Evolutionary conservation across 2,797 vertebrate genomes (phyloP).

Genomic region (Betta splendens): DNA sequence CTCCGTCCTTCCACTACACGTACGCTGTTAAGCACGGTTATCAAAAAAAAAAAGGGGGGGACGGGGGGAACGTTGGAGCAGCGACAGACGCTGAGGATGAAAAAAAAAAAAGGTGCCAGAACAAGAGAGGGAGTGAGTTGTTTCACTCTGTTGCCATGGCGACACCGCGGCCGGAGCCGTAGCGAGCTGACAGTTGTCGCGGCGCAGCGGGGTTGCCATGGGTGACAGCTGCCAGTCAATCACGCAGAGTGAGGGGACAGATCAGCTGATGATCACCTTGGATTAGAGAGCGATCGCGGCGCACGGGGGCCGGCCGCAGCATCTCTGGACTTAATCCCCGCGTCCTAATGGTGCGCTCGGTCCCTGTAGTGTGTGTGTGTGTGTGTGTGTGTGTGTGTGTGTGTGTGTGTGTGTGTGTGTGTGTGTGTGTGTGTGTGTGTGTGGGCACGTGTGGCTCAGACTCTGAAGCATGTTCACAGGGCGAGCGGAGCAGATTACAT

Average conservation of each 20-base stretch:
- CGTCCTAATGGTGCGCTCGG: slow-evolving; percentile 47
- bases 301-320: slow-evolving; percentile 52
- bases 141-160: slow-evolving; percentile 75
- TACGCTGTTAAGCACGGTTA: slow-evolving; percentile 59
- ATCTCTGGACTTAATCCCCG: slow-evolving; percentile 67
- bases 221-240: slow-evolving; percentile 82
- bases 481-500: slow-evolving; percentile 56
- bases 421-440: slow-evolving; percentile 2
- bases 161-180: slow-evolving; percentile 46
- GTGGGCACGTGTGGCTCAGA: slow-evolving; percentile 35
- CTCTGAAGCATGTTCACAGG: slow-evolving; percentile 37
- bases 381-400: slow-evolving; percentile 14
- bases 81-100: slow-evolving; percentile 23
- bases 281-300: slow-evolving; percentile 70
- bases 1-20: slow-evolving; percentile 63
- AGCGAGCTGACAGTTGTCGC: slow-evolving; percentile 69
- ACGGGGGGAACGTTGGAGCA: slow-evolving; percentile 26
- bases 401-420: slow-evolving; percentile 4
- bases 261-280: slow-evolving; percentile 77
- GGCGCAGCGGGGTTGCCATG: slow-evolving; percentile 64
- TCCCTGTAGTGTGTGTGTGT: slow-evolving; percentile 31
- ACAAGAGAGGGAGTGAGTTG: slow-evolving; percentile 52
- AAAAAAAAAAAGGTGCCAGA: slow-evolving; percentile 4
- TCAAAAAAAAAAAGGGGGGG: slow-evolving; percentile 11
- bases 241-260: slow-evolving; percentile 70